Evolutionary conservation across 2,113 vertebrate genomes (phyloP).

Genomic region (Ceuthmochares aereus): DNA sequence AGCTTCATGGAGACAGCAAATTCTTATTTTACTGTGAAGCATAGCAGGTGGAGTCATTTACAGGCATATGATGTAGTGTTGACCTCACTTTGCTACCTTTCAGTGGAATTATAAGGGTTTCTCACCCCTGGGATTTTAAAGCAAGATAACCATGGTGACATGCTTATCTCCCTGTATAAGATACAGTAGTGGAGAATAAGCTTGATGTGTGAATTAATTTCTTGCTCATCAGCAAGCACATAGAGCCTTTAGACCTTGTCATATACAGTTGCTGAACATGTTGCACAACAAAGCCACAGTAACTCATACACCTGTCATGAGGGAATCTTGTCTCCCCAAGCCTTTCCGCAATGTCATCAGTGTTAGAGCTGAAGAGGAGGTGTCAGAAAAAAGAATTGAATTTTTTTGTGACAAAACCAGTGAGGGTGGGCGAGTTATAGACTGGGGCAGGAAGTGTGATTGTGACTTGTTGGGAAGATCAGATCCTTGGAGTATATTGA

Average conservation of each 20-base stretch:
- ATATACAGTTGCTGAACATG: background rate
- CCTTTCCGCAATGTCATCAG: background rate
- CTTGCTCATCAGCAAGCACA: background rate
- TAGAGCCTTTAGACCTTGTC: background rate
- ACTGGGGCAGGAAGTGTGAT: background rate
- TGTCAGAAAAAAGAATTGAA: background rate
- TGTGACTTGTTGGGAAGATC: background rate
- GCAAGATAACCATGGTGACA: background rate
- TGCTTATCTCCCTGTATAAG: background rate
- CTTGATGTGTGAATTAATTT: constrained; percentile 29
- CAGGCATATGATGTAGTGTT: background rate
- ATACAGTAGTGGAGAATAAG: background rate
- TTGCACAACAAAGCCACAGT: background rate
- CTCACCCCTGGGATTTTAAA: background rate
- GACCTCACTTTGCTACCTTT: background rate
- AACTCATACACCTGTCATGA: background rate
- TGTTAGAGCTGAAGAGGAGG: background rate
- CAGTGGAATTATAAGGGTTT: background rate
- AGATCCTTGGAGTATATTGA: background rate
- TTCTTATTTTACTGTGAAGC: background rate
- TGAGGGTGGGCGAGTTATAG: background rate
- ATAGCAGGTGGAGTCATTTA: background rate
- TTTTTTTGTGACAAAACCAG: background rate
- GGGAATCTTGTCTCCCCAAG: background rate
- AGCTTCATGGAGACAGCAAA: background rate